Evolutionary conservation across 2,113 vertebrate species (phyloP).

Genomic region (Ascaphus truei): DNA sequence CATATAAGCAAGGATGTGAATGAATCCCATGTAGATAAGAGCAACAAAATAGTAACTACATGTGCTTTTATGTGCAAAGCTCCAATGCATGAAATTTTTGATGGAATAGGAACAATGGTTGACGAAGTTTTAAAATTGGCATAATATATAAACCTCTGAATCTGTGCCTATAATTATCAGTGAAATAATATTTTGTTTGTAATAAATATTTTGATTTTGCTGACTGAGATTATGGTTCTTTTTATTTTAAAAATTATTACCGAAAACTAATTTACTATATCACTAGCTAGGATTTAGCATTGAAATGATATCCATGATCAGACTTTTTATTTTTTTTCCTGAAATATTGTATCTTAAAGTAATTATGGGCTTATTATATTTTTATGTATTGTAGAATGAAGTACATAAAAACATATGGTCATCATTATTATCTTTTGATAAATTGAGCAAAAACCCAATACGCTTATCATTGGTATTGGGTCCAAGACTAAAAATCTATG

Average conservation of each 20-base stretch:
- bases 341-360: too few species aligned
- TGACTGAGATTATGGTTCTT: not conserved
- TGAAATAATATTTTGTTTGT: not conserved
- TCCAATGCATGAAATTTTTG: constrained; percentile 67
- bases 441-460: too few species aligned
- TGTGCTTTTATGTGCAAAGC: constrained; percentile 73
- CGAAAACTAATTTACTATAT: not conserved
- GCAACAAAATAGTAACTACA: constrained; percentile 69
- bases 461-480: too few species aligned
- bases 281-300: not conserved
- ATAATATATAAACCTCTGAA: constrained; percentile 24
- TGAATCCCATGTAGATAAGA: constrained; percentile 64
- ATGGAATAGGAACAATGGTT: constrained; percentile 67
- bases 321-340: too few species aligned
- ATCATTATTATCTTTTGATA: too few species aligned
- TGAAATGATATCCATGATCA: not conserved
- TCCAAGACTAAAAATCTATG: too few species aligned
- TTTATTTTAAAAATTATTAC: too few species aligned
- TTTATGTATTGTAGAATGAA: too few species aligned
- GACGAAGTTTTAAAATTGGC: constrained; percentile 62
- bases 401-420: too few species aligned
- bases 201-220: not conserved
- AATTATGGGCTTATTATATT: too few species aligned
- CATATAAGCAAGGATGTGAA: constrained; percentile 64
- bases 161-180: too few species aligned